Conservation (phyloP, 30 jellyfish, hydroid and myxozoan genomes). For the Haliclystus octoradiatus region DNA sequence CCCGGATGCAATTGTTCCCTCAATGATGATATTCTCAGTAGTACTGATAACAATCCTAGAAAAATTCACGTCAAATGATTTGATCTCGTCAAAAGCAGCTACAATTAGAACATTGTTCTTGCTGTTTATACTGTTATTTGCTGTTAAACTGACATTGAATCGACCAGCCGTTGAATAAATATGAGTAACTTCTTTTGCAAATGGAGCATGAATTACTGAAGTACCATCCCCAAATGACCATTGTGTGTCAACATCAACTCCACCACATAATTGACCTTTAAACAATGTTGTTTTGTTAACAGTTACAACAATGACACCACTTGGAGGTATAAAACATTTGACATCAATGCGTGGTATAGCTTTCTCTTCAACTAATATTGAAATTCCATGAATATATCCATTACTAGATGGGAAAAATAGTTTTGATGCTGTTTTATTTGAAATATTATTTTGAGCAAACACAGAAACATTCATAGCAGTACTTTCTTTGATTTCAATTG, state of each 20-base stretch:
- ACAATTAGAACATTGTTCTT: neutral
- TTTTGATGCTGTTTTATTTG: neutral
- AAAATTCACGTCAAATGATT: neutral
- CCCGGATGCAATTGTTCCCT: neutral
- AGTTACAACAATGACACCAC: neutral
- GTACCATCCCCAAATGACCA: neutral
- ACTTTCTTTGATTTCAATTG: neutral
- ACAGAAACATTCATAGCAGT: neutral
- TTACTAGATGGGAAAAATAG: neutral
- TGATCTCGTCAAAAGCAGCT: neutral
- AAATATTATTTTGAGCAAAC: neutral
- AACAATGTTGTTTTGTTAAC: neutral
- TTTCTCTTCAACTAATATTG: neutral
- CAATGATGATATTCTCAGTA: neutral
- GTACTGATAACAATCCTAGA: neutral
- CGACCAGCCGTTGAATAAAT: constrained; percentile 4
- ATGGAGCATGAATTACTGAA: neutral
- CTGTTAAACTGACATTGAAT: constrained; percentile 4
- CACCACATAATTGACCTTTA: neutral
- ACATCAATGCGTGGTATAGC: neutral
- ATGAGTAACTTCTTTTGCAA: neutral
- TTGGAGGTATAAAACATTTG: neutral
- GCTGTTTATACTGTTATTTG: constrained; percentile 3
- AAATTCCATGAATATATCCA: neutral
- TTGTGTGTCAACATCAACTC: neutral